Conservation (phyloP, 2,888 invertebrate species). For the Aphrophora alni region DNA sequence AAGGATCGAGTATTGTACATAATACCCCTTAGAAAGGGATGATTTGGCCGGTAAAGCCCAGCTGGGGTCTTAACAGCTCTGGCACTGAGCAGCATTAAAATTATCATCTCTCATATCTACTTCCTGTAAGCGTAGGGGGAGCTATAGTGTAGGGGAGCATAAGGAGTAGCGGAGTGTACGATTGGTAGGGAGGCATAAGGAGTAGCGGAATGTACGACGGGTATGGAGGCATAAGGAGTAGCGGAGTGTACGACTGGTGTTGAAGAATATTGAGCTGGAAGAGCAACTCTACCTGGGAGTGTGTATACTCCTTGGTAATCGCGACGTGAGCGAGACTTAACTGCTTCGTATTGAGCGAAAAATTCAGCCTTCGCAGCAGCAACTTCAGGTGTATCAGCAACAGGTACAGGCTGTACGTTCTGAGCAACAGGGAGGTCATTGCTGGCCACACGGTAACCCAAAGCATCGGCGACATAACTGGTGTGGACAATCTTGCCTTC, state of each 20-base stretch:
- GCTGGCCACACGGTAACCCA: constrained; percentile 57
- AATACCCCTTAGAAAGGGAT: neutral
- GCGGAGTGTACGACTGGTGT: neutral
- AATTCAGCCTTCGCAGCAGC: constrained; percentile 43
- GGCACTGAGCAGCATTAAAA: neutral
- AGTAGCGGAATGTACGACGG: neutral
- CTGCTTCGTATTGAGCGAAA: constrained; percentile 32
- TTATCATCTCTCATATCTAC: neutral
- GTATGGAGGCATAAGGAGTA: neutral
- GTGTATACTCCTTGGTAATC: too few relatives aligned
- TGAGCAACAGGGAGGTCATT: constrained; percentile 56
- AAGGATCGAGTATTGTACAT: neutral
- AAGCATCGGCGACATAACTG: constrained; percentile 57
- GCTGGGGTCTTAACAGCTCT: constrained; percentile 1
- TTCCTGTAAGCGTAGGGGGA: neutral
- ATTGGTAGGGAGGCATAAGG: neutral
- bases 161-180: neutral
- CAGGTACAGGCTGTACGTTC: constrained; percentile 36
- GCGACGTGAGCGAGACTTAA: constrained; percentile 31
- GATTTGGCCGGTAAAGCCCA: neutral
- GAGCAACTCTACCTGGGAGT: too few relatives aligned
- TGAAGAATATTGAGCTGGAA: too few relatives aligned
- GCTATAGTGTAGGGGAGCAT: neutral
- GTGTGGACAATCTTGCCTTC: constrained; percentile 56
- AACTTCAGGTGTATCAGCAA: constrained; percentile 41